Evolutionary conservation across 2,888 invertebrate species (phyloP).

Genomic region (Trissolcus japonicus): DNA sequence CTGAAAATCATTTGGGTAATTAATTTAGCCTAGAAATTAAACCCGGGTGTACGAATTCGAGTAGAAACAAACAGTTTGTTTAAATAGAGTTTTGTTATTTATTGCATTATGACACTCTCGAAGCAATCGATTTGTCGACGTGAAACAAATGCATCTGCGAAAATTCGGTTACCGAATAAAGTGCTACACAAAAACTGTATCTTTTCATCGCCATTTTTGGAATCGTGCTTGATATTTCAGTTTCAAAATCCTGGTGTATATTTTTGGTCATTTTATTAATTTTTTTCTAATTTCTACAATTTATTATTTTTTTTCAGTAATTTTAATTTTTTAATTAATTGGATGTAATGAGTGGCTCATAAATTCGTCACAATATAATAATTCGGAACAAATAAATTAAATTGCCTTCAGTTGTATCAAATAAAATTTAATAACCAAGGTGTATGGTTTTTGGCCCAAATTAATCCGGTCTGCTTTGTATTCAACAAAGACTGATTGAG

Average conservation of each 20-base stretch:
- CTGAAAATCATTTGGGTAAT: conserved; percentile 32
- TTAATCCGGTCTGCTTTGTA: too few relatives aligned
- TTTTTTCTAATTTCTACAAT: too few relatives aligned
- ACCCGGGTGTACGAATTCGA: conserved; percentile 1
- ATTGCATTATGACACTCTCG: conserved; percentile 16
- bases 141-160: background rate
- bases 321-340: too few relatives aligned
- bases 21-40: conserved; percentile 26
- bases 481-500: too few relatives aligned
- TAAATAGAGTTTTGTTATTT: conserved; percentile 10
- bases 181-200: background rate
- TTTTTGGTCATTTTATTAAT: too few relatives aligned
- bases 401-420: too few relatives aligned
- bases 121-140: background rate
- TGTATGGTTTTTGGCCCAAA: too few relatives aligned
- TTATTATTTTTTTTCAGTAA: too few relatives aligned
- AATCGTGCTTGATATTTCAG: background rate
- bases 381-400: too few relatives aligned
- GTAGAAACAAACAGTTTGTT: conserved; percentile 6
- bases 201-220: background rate
- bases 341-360: too few relatives aligned
- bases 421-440: too few relatives aligned
- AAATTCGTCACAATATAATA: too few relatives aligned
- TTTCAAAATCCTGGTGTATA: background rate
- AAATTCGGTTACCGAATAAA: background rate